These are phyloP conservation scores for Agrotis ipsilon DNA, from an alignment of 2,888 invertebrate species.

Conservation along the genomic window DNA sequence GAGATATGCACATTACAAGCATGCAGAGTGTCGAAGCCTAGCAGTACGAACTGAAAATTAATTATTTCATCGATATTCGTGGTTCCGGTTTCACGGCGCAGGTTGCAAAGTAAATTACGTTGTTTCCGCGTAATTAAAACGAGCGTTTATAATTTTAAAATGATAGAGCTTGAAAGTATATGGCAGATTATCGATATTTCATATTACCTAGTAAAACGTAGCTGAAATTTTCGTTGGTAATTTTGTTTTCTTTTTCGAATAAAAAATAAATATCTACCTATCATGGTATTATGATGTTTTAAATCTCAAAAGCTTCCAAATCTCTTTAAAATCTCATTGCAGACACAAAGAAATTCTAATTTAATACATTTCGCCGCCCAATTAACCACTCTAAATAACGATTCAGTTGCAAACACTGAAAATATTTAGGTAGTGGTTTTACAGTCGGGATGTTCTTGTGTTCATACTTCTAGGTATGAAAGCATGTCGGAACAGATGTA, in stretches of 20 bases:
- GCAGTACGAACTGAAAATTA: slow-evolving; percentile 19
- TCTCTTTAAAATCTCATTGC: background rate
- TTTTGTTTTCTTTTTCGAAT: background rate
- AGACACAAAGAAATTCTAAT: background rate
- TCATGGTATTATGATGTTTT: background rate
- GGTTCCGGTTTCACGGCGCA: slow-evolving; percentile 2
- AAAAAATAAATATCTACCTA: too few relatives aligned
- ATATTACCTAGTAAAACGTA: background rate
- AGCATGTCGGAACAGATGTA: slow-evolving; percentile 66
- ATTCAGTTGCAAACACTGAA: slow-evolving; percentile 31
- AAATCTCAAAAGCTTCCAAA: background rate
- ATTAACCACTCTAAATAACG: slow-evolving; percentile 18
- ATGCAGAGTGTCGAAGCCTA: background rate
- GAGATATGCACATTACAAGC: background rate
- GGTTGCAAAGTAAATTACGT: slow-evolving; percentile 19
- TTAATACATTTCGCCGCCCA: slow-evolving; percentile 1
- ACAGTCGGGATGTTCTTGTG: slow-evolving; percentile 35
- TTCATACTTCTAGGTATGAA: slow-evolving; percentile 57
- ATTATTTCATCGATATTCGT: slow-evolving; percentile 30
- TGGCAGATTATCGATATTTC: background rate
- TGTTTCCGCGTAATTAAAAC: slow-evolving; percentile 11
- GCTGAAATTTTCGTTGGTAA: too few relatives aligned
- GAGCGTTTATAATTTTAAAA: background rate
- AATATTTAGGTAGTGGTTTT: slow-evolving; percentile 49
- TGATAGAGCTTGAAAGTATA: background rate